phyloP scores from a whole-genome alignment of 2,888 invertebrate genomes.

The Leptopilina drosophilae region DNA sequence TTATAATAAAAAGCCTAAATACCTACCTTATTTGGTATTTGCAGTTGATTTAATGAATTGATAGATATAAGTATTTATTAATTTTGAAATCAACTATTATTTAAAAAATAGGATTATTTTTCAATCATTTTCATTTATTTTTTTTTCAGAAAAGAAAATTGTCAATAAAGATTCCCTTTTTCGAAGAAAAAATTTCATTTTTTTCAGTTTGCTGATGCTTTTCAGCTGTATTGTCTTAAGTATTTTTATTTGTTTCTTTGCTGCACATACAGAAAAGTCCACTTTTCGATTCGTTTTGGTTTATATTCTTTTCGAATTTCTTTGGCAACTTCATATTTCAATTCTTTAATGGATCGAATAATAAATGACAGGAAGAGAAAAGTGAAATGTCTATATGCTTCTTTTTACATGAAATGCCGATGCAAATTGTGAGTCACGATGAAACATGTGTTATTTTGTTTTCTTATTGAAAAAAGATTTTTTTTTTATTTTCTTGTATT shows the following conservation, averaged over 20 bases:
- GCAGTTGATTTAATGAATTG: too few species aligned
- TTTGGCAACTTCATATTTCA: neutral
- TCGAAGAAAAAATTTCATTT: too few species aligned
- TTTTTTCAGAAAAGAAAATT: too few species aligned
- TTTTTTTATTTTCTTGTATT: neutral
- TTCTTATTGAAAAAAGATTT: neutral
- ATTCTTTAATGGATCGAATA: constrained; percentile 11
- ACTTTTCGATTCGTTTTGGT: neutral
- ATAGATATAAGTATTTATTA: too few species aligned
- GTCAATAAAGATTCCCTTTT: too few species aligned
- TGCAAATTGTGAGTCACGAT: constrained; percentile 28
- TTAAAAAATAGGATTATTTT: too few species aligned
- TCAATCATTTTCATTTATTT: too few species aligned
- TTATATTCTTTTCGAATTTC: neutral
- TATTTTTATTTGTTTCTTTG: neutral
- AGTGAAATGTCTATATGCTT: constrained; percentile 1
- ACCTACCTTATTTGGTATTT: too few species aligned
- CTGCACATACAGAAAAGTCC: neutral
- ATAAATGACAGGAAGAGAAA: constrained; percentile 1
- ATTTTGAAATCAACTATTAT: too few species aligned
- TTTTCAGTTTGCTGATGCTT: too few species aligned
- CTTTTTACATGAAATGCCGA: constrained; percentile 13
- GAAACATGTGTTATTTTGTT: neutral
- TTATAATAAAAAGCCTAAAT: too few species aligned
- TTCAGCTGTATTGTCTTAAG: too few species aligned